Conservation (phyloP, 2,888 invertebrate genomes). For the Phoronis australis region DNA sequence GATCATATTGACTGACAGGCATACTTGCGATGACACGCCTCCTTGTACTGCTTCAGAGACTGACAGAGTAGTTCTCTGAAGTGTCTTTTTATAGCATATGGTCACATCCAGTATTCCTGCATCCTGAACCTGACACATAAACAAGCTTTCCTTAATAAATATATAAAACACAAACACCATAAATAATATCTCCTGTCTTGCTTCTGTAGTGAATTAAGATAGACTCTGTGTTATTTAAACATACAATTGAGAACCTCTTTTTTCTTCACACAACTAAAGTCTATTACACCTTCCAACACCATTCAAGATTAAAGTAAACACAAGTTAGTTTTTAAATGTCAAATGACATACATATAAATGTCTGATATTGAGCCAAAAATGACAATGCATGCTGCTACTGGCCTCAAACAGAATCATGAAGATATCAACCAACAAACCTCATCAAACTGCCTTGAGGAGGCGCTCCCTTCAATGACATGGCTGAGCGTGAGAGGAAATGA, state of each 20-base stretch:
- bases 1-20: constrained; percentile 38
- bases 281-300: too few relatives aligned
- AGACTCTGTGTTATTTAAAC: neutral
- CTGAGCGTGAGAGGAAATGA: constrained; percentile 40
- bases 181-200: neutral
- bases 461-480: too few relatives aligned
- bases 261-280: too few relatives aligned
- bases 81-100: constrained; percentile 35
- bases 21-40: constrained; percentile 27
- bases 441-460: too few relatives aligned
- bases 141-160: neutral
- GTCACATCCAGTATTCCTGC: constrained; percentile 42
- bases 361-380: too few relatives aligned
- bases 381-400: too few relatives aligned
- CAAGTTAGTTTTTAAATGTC: too few relatives aligned
- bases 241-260: neutral
- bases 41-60: neutral
- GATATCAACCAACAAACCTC: too few relatives aligned
- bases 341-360: too few relatives aligned
- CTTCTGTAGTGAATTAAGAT: neutral
- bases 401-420: too few relatives aligned
- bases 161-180: neutral
- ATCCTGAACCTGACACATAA: constrained; percentile 19
- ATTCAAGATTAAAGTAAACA: too few relatives aligned
- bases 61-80: constrained; percentile 5